Base-by-base conservation (phyloP, 2,888 invertebrate species). In the Clitarchus hookeri region DNA sequence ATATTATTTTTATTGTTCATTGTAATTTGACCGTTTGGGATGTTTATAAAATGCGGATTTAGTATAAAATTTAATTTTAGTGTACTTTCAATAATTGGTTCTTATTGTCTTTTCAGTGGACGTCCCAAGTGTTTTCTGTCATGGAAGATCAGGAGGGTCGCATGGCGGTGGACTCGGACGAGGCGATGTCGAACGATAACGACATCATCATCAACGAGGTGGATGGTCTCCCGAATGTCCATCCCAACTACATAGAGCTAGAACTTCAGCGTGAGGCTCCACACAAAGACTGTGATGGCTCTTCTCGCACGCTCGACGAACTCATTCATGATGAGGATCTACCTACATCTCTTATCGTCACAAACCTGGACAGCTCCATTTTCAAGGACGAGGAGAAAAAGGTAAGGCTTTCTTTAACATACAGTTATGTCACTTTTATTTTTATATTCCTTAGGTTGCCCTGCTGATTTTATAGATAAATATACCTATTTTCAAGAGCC, bases 341-440 rank as follows among this genome's bases (percentile, higher is more conserved):
- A 89, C 97, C 98, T 54, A 96, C 96, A 89, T 97, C 97, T 85
- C 94, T 98, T 84, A 98, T 98, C 89, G 97, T 98, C 85, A 97
- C 98, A 84, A 97, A 97, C 91, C 95, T 98, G 88, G 96, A 96
- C 90, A 95, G 95, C 88, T 93, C 95, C 88, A 95, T 98, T 85
- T 98, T 98, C 90, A 92, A 91, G 83, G 93, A 93, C 88, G 92
- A 92, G 84, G 91, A 92, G 87, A 89, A 92, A 36, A 93, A 93
- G 91, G 93, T 92, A 89, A 87, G 87, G 8, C 53, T 86, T 54
- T 88, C 36, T 36, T 36, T 36, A 36, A 36, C 36, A 36, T 36
- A 36, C 36, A 36, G 4, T 36, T 36, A 36, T 4, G 36, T 36
- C 36, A 36, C 36, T 36, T 36, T 36, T 36, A 36, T 36, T 36